Evolutionary conservation across 2,113 vertebrate species (phyloP), one percentile per base, ranked within the genome.

Genomic region (Cheilinus undulatus): DNA sequence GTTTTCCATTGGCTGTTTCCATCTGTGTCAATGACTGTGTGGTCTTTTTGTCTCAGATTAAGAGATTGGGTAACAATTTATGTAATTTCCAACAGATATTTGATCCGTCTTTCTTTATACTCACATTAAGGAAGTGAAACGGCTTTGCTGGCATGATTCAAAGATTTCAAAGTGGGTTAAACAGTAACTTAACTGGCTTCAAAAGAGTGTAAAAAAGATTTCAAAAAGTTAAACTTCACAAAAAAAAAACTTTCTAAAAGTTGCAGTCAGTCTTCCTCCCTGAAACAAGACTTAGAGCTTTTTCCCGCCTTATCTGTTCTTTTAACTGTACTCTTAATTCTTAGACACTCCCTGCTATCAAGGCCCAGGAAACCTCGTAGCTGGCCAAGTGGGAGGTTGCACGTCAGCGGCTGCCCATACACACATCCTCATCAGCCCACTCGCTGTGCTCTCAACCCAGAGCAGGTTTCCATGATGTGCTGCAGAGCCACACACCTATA

Each of bases 391-490:
- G 59, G 49, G 22, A 78, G 54, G 67, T 20, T 64, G 30, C 23
- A 57, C 45, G 15, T 51, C 50, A 62, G 49, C 17, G 12, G 23
- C 22, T 4, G 51, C 53, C 50, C 30, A 38, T 45, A 73, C 32
- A 58, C 46, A 38, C 77, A 52, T 53, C 58, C 71, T 65, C 46
- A 46, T 78, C 64, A 73, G 22, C 71, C 54, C 26, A 69, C 68
- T 54, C 34, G 22, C 30, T 63, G 51, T 58, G 43, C 52, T 60
- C 28, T 58, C 38, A 69, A 36, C 38, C 68, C 42, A 3, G 0
- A 65, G 62, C 14, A 59, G 50, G 20, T 49, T 74, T 71, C 69
- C 52, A 46, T 60, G 40, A 78, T 60, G 65, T 43, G 23, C 13
- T 61, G 8, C 17, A 69, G 4, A 45, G 20, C 3, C 32, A 32